These are phyloP conservation scores for Echinometra lucunter DNA, from an alignment of 53 echinoderm and acorn worm genomes.

Conservation along the genomic window DNA sequence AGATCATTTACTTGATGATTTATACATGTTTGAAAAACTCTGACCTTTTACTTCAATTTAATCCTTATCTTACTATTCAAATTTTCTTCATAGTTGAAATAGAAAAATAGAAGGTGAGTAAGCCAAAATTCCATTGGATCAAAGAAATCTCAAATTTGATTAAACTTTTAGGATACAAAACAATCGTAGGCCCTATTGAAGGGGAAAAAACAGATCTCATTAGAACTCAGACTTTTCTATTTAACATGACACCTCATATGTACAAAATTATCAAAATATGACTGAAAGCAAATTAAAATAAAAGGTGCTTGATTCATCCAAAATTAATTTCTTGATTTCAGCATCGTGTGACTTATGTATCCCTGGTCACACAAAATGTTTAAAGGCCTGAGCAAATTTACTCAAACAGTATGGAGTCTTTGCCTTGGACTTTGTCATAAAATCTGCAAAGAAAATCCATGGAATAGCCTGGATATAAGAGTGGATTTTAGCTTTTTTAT, in stretches of 20 bases:
- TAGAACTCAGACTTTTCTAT: slow-evolving; percentile 5
- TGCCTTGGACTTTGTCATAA: background rate
- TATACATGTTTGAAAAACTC: slow-evolving; percentile 5
- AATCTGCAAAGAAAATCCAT: background rate
- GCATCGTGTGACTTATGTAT: background rate
- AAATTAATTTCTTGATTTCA: background rate
- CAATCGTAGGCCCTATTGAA: too few species aligned
- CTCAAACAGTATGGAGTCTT: background rate
- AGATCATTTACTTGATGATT: slow-evolving; percentile 5
- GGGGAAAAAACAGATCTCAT: background rate
- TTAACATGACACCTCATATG: background rate
- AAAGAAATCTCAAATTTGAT: slow-evolving; percentile 5
- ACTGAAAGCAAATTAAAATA: background rate
- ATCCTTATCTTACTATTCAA: background rate
- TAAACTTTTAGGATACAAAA: slow-evolving; percentile 1
- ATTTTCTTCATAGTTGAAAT: background rate
- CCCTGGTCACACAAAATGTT: background rate
- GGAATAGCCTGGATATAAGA: background rate
- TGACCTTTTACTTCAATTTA: background rate
- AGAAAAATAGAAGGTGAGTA: background rate
- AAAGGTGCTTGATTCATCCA: background rate
- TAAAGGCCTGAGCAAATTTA: slow-evolving; percentile 5
- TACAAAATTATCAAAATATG: background rate
- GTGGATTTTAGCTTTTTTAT: background rate
- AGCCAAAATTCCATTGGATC: background rate